These are phyloP conservation scores for Chiloscyllium punctatum DNA, from an alignment of 2,797 vertebrate species.

Conservation along the genomic window DNA sequence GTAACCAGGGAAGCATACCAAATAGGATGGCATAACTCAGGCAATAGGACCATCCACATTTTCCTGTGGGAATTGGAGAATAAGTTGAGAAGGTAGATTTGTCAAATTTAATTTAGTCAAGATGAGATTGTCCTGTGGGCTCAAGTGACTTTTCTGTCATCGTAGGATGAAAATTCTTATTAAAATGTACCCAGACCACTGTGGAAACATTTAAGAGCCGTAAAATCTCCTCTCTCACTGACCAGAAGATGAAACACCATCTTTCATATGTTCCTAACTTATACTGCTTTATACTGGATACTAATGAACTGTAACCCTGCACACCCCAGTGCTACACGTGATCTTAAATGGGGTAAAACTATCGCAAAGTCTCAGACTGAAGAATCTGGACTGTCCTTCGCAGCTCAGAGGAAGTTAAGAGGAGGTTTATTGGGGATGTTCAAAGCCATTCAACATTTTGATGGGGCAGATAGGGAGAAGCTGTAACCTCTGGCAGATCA, in stretches of 20 bases:
- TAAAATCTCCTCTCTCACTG: too few relatives aligned
- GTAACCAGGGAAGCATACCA: not conserved
- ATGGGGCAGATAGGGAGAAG: not conserved
- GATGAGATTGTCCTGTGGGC: not conserved
- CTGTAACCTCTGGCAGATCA: not conserved
- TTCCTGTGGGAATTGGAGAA: not conserved
- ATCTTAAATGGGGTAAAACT: not conserved
- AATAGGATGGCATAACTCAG: not conserved
- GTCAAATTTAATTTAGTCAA: not conserved
- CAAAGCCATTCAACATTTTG: too few relatives aligned
- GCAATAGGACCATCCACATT: not conserved
- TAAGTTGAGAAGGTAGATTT: not conserved
- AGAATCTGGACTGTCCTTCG: not conserved
- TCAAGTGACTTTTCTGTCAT: not conserved
- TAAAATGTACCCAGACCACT: too few relatives aligned
- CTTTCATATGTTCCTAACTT: not conserved
- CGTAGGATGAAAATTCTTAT: not conserved
- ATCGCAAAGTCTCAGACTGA: not conserved
- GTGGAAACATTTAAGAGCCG: too few relatives aligned
- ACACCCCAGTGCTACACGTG: not conserved
- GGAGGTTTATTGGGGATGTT: not conserved
- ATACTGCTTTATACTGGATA: not conserved
- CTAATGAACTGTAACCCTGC: not conserved
- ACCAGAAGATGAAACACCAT: too few relatives aligned
- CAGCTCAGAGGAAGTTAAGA: not conserved